Evolutionary conservation across 2,797 vertebrate genomes (phyloP).

Genomic region (Pipistrellus pipistrellus): DNA sequence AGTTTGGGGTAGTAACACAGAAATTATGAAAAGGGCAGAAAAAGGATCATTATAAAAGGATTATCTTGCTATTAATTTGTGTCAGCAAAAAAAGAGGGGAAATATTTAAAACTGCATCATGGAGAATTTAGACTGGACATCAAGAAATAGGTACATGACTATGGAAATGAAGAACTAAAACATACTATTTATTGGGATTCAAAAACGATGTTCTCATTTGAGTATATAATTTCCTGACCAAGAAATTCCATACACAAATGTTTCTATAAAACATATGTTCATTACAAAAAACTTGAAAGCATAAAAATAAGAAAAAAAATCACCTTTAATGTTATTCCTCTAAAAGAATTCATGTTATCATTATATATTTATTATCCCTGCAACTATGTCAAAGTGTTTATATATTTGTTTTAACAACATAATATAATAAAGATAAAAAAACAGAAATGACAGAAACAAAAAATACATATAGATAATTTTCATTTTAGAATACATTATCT

Average conservation of each 20-base stretch:
- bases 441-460: conserved; percentile 6
- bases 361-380: conserved; percentile 29
- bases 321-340: neutral
- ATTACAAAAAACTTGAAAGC: conserved; percentile 40
- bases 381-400: neutral
- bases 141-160: neutral
- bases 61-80: conserved; percentile 49
- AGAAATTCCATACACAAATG: neutral
- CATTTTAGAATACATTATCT: neutral
- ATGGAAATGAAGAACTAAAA: neutral
- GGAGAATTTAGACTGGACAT: conserved; percentile 30
- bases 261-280: neutral
- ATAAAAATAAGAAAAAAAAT: conserved; percentile 2
- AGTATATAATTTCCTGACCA: neutral
- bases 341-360: neutral
- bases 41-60: conserved; percentile 64
- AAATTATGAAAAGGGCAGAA: conserved; percentile 70
- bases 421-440: conserved; percentile 14
- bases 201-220: neutral
- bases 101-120: neutral
- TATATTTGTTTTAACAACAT: conserved; percentile 18
- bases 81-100: neutral
- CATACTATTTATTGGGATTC: neutral
- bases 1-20: conserved; percentile 52
- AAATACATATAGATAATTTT: neutral